Conservation (phyloP, 1,140 invertebrate species). For the Arion vulgaris region DNA sequence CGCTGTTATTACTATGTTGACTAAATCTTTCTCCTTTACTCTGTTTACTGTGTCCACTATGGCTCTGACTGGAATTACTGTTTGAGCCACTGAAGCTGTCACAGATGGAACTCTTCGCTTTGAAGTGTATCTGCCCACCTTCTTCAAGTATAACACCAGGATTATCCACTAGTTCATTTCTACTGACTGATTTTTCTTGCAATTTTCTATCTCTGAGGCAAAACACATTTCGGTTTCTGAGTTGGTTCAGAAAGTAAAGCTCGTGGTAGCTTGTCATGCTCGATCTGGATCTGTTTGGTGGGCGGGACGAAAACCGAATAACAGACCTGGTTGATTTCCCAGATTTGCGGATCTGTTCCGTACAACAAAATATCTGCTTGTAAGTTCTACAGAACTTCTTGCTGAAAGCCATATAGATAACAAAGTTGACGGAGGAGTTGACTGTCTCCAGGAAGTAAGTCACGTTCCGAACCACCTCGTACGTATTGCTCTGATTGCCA, state of each 20-base stretch:
- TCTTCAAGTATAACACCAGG: conserved; percentile 2
- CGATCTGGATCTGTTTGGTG: conserved; percentile 20
- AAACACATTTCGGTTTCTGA: not conserved
- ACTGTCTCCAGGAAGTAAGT: conserved; percentile 62
- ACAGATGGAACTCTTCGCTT: conserved; percentile 14
- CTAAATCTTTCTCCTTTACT: not conserved
- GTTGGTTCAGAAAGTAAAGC: conserved; percentile 40
- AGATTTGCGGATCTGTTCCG: not conserved
- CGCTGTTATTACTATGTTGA: conserved; percentile 30
- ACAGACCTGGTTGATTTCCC: conserved; percentile 29
- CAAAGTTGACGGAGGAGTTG: conserved; percentile 65
- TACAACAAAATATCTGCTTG: conserved; percentile 62
- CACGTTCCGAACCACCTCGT: conserved; percentile 52
- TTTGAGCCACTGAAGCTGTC: conserved; percentile 1
- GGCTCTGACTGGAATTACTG: not conserved
- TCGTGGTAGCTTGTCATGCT: conserved; percentile 29
- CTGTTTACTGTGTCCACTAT: not conserved
- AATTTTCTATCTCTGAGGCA: not conserved
- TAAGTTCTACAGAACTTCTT: conserved; percentile 57
- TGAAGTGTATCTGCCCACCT: conserved; percentile 3
- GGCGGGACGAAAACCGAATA: conserved; percentile 35
- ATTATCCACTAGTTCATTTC: conserved; percentile 11
- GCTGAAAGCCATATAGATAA: conserved; percentile 67
- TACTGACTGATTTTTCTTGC: not conserved
- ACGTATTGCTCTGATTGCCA: conserved; percentile 52